A percentile compares a stretch with the other conserved stretches of the same genome.
Evolutionary conservation across 2,888 invertebrate genomes (phyloP).

Genomic region (Orthosia incerta): DNA sequence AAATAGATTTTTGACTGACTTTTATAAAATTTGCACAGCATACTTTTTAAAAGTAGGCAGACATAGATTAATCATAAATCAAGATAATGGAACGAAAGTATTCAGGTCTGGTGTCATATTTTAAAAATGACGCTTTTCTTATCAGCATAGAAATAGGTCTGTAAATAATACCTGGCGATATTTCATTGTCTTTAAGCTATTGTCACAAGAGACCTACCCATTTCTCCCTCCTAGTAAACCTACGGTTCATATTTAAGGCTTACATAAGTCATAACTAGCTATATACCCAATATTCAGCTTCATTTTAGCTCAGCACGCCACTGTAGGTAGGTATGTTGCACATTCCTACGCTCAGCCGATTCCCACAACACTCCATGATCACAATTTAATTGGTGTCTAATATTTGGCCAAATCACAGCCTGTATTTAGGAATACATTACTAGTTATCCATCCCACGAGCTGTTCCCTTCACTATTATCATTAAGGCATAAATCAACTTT

Average conservation of each 20-base stretch:
- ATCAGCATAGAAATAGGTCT: not conserved
- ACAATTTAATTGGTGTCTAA: conserved; percentile 42
- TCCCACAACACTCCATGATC: conserved; percentile 18
- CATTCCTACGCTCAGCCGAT: conserved; percentile 29
- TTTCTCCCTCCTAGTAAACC: not conserved
- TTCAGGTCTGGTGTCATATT: not conserved
- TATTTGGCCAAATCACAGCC: conserved; percentile 18
- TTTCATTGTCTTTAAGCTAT: not conserved
- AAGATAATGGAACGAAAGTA: conserved; percentile 1
- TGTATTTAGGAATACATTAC: conserved; percentile 38
- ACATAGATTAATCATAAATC: not conserved
- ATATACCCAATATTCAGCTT: conserved; percentile 3
- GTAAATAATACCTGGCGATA: not conserved
- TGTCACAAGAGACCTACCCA: conserved; percentile 2
- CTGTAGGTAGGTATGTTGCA: conserved; percentile 11
- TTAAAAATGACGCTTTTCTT: not conserved
- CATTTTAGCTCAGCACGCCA: conserved; percentile 4
- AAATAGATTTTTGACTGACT: conserved; percentile 25
- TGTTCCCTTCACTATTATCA: conserved; percentile 43
- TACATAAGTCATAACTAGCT: not conserved
- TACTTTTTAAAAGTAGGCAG: conserved; percentile 16
- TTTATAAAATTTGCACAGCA: conserved; percentile 20
- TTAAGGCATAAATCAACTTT: conserved; percentile 53
- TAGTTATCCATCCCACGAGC: conserved; percentile 20
- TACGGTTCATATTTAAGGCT: conserved; percentile 2